phyloP scores from a whole-genome alignment of 1,140 invertebrate species.

The Phymastichus coffea region DNA sequence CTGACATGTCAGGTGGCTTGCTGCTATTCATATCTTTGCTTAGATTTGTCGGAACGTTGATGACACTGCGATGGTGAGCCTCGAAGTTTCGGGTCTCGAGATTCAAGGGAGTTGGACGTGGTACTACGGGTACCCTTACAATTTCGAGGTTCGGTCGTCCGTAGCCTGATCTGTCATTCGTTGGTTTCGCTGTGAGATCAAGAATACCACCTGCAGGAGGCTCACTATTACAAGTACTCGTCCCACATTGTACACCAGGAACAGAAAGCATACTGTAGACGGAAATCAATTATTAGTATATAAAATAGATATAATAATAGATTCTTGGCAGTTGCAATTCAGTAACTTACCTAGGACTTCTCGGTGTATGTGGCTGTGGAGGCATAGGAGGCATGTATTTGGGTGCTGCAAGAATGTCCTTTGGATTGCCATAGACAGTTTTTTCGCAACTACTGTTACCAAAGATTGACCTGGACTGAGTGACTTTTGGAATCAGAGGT shows the following conservation, averaged over 20 bases:
- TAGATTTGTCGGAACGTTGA: not conserved
- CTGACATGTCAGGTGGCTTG: not conserved
- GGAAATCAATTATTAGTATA: no score
- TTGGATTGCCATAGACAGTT: conserved; percentile 70
- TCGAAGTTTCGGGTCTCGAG: conserved; percentile 39
- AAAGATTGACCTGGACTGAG: conserved; percentile 67
- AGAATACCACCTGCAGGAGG: conserved; percentile 37
- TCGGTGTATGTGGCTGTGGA: conserved; percentile 24
- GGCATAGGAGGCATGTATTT: conserved; percentile 34
- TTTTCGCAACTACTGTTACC: conserved; percentile 58
- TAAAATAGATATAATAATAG: no score
- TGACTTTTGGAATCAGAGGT: conserved; percentile 60
- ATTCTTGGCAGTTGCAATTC: no score
- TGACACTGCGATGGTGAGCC: not conserved
- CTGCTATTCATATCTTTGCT: not conserved
- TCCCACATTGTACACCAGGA: not conserved
- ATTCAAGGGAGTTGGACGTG: conserved; percentile 48
- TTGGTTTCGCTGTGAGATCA: conserved; percentile 45
- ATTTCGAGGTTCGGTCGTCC: conserved; percentile 52
- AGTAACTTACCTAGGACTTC: conserved; percentile 16
- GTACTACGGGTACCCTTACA: conserved; percentile 53
- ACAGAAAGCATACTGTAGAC: not conserved
- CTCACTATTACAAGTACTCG: not conserved
- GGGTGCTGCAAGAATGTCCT: conserved; percentile 62
- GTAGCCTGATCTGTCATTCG: conserved; percentile 35